Conservation (phyloP, 2,797 vertebrate species). For the Pseudotriccus pelzelni region DNA sequence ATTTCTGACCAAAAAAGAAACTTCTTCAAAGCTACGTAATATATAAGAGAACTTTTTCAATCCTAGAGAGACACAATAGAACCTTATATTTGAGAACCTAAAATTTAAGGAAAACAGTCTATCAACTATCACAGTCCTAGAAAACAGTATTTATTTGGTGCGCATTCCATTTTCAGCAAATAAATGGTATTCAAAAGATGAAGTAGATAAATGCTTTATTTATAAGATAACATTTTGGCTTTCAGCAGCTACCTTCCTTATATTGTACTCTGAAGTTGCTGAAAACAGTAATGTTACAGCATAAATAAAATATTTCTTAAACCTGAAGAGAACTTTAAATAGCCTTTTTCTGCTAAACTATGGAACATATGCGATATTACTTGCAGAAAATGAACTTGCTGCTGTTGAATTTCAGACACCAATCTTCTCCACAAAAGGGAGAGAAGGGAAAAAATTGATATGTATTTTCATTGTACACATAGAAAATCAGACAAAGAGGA, state of each 20-base stretch:
- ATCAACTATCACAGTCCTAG: background rate
- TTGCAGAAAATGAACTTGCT: slow-evolving; percentile 8
- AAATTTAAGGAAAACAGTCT: background rate
- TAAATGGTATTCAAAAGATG: slow-evolving; percentile 19
- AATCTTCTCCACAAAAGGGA: background rate
- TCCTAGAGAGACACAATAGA: background rate
- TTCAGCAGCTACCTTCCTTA: background rate
- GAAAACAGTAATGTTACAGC: background rate
- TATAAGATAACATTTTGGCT: slow-evolving; percentile 9
- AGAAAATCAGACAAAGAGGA: background rate
- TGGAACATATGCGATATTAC: background rate
- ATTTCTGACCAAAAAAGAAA: background rate
- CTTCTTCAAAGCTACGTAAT: background rate
- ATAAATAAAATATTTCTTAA: slow-evolving; percentile 35
- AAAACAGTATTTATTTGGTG: background rate
- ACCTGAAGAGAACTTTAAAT: background rate
- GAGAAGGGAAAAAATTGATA: background rate
- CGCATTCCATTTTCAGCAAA: background rate
- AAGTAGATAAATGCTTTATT: slow-evolving; percentile 32
- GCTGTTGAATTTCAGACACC: background rate
- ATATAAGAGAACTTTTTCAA: background rate
- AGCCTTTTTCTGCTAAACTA: slow-evolving; percentile 8
- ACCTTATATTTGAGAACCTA: background rate
- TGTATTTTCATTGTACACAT: background rate
- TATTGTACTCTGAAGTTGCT: background rate